phyloP scores from a whole-genome alignment of 2,113 vertebrate species.

The Serilophus lunatus region DNA sequence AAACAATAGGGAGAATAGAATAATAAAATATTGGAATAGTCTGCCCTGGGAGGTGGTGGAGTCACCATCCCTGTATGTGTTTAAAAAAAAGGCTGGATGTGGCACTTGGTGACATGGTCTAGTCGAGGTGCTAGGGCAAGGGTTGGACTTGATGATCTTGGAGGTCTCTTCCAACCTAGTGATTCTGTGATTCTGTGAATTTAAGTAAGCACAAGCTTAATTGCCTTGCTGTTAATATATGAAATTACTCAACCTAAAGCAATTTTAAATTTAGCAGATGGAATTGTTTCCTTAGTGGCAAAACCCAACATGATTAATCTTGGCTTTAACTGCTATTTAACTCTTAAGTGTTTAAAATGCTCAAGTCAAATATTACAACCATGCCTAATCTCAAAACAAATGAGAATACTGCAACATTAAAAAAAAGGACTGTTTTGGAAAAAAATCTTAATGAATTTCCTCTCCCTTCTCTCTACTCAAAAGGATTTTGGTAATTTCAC shows the following conservation, averaged over 20 bases:
- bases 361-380: slow-evolving; percentile 14
- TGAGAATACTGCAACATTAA: neutral
- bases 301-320: neutral
- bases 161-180: too few relatives aligned
- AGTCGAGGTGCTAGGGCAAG: too few relatives aligned
- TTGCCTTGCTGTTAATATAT: neutral
- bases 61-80: too few relatives aligned
- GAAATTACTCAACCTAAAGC: neutral
- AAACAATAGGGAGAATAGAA: neutral
- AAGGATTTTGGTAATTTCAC: neutral
- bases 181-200: too few relatives aligned
- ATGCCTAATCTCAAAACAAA: slow-evolving; percentile 30
- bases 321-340: slow-evolving; percentile 14
- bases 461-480: neutral
- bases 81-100: too few relatives aligned
- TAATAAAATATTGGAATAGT: too few relatives aligned
- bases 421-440: neutral
- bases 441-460: neutral
- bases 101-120: too few relatives aligned
- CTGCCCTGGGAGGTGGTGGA: too few relatives aligned
- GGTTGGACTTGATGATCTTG: too few relatives aligned
- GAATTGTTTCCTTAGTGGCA: neutral
- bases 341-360: neutral
- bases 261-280: slow-evolving; percentile 12
- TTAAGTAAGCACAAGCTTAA: neutral